phyloP scores from a whole-genome alignment of 2,113 vertebrate genomes.

The Motacilla alba region DNA sequence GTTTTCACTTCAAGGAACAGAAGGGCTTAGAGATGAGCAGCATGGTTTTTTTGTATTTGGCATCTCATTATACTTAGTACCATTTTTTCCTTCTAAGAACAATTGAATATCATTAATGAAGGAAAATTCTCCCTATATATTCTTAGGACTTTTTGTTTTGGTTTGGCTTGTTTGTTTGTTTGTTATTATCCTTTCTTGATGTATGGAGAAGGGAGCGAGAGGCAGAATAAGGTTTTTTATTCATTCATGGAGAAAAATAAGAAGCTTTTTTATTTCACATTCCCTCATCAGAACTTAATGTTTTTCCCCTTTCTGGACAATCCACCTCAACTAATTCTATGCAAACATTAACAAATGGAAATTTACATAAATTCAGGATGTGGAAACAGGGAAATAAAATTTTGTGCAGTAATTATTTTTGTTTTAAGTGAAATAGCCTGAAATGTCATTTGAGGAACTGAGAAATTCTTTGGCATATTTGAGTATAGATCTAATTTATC shows the following conservation, averaged over 20 bases:
- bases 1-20: constrained; percentile 85
- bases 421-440: neutral
- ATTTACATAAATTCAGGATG: neutral
- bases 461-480: neutral
- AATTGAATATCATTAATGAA: constrained; percentile 77
- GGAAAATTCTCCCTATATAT: constrained; percentile 59
- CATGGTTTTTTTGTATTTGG: constrained; percentile 72
- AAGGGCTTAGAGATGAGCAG: constrained; percentile 82
- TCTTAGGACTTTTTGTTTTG: neutral
- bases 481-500: neutral
- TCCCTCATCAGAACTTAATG: neutral
- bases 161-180: neutral
- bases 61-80: constrained; percentile 78
- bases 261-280: neutral
- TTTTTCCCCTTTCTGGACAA: neutral
- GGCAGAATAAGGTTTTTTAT: neutral
- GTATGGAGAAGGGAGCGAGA: neutral
- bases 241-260: neutral
- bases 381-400: neutral
- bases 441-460: neutral
- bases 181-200: neutral
- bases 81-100: constrained; percentile 70
- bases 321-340: neutral
- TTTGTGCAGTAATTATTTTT: neutral
- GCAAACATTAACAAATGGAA: neutral